phyloP scores from a whole-genome alignment of 1,140 invertebrate genomes.

The Drosophila burlai region DNA sequence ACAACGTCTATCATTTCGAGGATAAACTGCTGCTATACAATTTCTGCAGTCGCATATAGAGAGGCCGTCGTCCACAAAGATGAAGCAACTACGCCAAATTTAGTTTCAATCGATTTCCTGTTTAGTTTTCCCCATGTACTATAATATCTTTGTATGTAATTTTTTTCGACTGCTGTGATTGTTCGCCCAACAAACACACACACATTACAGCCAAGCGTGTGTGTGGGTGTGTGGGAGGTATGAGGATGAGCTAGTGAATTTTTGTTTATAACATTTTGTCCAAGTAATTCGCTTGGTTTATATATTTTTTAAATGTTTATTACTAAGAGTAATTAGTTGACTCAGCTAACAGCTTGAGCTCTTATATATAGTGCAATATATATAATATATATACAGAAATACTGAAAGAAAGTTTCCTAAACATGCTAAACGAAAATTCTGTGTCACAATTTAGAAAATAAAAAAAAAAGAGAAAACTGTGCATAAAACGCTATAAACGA shows the following conservation, averaged over 20 bases:
- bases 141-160: slow-evolving; percentile 58
- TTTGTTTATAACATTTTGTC: slow-evolving; percentile 70
- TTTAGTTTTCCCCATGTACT: slow-evolving; percentile 43
- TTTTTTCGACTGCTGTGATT: slow-evolving; percentile 72
- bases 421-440: slow-evolving; percentile 20
- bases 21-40: slow-evolving; percentile 90
- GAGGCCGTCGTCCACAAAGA: slow-evolving; percentile 15
- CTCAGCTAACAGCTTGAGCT: slow-evolving; percentile 41
- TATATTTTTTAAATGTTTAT: slow-evolving; percentile 57
- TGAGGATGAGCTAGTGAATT: slow-evolving; percentile 35
- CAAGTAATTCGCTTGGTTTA: slow-evolving; percentile 62
- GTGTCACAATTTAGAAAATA: slow-evolving; percentile 36
- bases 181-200: slow-evolving; percentile 43
- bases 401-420: slow-evolving; percentile 37
- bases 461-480: slow-evolving; percentile 63
- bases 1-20: slow-evolving; percentile 92
- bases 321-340: slow-evolving; percentile 48
- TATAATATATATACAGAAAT: slow-evolving; percentile 15
- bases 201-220: slow-evolving; percentile 58
- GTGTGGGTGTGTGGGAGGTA: slow-evolving; percentile 8
- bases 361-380: slow-evolving; percentile 74
- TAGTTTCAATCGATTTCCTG: slow-evolving; percentile 59
- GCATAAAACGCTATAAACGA: slow-evolving; percentile 60
- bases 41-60: slow-evolving; percentile 86
- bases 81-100: slow-evolving; percentile 74